A percentile compares a stretch with the other conserved stretches of the same genome.
Evolutionary conservation across 1,140 invertebrate species (phyloP).

Genomic region (Hycleus phaleratus): DNA sequence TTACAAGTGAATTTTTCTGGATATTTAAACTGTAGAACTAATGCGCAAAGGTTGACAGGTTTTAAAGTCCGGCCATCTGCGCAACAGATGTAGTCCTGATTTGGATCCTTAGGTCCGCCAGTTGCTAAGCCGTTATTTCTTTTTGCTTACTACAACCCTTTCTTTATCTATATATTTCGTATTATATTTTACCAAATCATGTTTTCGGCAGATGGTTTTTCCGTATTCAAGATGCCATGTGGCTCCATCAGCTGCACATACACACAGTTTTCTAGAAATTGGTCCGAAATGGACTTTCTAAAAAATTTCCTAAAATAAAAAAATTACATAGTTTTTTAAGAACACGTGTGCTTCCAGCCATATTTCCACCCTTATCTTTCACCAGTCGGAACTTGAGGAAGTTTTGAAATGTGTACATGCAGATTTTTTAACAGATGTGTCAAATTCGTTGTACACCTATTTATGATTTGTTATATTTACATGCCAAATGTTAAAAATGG

Average conservation of each 20-base stretch:
- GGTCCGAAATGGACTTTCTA: background rate
- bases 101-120: conserved; percentile 28
- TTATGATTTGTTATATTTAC: conserved; percentile 16
- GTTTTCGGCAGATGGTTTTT: conserved; percentile 36
- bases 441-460: conserved; percentile 14
- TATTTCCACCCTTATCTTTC: conserved; percentile 5
- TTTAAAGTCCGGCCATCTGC: conserved; percentile 34
- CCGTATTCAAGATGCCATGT: conserved; percentile 32
- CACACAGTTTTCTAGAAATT: conserved; percentile 11
- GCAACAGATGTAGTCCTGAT: conserved; percentile 38
- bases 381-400: conserved; percentile 9
- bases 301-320: conserved; percentile 4
- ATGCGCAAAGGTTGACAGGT: conserved; percentile 24
- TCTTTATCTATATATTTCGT: conserved; percentile 31
- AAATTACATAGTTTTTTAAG: background rate
- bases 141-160: conserved; percentile 31
- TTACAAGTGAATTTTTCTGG: conserved; percentile 26
- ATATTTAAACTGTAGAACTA: conserved; percentile 13
- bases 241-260: conserved; percentile 32
- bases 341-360: background rate
- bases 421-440: conserved; percentile 12
- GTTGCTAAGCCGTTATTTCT: conserved; percentile 32
- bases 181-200: conserved; percentile 37
- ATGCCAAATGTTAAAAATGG: background rate
- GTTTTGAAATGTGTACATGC: conserved; percentile 9